Evolutionary conservation across 2,113 vertebrate genomes (phyloP).

Genomic region (Laticauda laticaudata): DNA sequence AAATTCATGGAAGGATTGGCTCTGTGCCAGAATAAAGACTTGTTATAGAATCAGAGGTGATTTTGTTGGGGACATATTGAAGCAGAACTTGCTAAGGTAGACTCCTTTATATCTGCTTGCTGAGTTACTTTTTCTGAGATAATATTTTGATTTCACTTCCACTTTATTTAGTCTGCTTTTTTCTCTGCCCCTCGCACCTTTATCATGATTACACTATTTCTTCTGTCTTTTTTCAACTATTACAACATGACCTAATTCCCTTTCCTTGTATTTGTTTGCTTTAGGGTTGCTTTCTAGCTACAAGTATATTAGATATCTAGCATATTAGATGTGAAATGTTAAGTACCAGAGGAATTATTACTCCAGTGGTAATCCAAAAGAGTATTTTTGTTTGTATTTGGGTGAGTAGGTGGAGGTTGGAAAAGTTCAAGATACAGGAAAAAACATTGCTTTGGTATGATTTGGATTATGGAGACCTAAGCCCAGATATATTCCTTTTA

Average conservation of each 20-base stretch:
- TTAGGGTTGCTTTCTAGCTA: conserved; percentile 14
- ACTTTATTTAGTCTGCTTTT: neutral
- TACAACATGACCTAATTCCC: conserved; percentile 22
- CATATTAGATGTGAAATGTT: neutral
- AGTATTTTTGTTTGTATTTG: neutral
- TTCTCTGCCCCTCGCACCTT: neutral
- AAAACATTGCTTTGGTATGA: neutral
- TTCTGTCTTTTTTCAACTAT: neutral
- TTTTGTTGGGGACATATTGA: neutral
- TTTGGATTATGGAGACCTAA: neutral
- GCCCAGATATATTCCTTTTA: neutral
- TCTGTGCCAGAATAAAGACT: neutral
- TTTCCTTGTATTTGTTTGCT: conserved; percentile 18
- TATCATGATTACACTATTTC: conserved; percentile 2
- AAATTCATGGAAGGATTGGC: neutral
- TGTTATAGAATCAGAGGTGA: neutral
- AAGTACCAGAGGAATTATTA: neutral
- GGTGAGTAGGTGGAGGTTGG: neutral
- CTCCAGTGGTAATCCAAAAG: neutral
- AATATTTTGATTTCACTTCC: neutral
- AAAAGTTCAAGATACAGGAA: neutral
- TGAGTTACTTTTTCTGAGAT: neutral
- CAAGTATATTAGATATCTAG: neutral
- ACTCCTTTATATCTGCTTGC: neutral
- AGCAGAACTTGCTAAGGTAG: neutral